phyloP scores from a whole-genome alignment of 2,113 vertebrate species.

The Aldabrachelys gigantea region DNA sequence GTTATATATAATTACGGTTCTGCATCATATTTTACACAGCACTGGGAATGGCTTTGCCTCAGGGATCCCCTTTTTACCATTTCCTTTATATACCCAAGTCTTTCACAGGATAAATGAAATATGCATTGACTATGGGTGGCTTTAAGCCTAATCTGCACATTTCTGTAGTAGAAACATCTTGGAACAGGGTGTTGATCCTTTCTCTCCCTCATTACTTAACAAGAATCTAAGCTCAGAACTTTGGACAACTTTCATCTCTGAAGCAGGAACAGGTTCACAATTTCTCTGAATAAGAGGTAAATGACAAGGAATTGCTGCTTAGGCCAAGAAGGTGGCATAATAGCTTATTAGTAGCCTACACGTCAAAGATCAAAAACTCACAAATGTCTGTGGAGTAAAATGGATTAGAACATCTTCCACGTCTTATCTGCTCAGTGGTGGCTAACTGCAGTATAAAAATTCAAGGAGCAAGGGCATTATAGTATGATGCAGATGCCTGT shows the following conservation, averaged over 20 bases:
- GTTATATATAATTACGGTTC: background rate
- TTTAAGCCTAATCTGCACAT: background rate
- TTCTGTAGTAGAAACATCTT: background rate
- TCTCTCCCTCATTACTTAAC: background rate
- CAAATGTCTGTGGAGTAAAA: background rate
- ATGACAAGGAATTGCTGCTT: background rate
- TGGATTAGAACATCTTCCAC: background rate
- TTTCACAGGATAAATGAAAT: background rate
- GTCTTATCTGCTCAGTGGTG: background rate
- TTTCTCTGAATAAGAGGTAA: background rate
- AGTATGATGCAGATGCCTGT: background rate
- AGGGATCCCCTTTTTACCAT: rapidly evolving
- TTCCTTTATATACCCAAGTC: background rate
- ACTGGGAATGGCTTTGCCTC: background rate
- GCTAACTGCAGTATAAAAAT: background rate
- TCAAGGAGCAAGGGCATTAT: background rate
- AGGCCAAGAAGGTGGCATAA: background rate
- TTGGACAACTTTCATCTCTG: background rate
- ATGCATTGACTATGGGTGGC: background rate
- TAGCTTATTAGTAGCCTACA: conserved; percentile 20
- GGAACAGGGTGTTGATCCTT: background rate
- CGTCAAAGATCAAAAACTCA: background rate
- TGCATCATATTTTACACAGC: background rate
- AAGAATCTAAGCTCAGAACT: background rate
- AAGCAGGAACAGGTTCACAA: background rate